A percentile compares a stretch with the other conserved stretches of the same genome.
These are phyloP conservation scores for Hystrix cristata DNA, from an alignment of 2,113 vertebrate species.

Conservation along the genomic window DNA sequence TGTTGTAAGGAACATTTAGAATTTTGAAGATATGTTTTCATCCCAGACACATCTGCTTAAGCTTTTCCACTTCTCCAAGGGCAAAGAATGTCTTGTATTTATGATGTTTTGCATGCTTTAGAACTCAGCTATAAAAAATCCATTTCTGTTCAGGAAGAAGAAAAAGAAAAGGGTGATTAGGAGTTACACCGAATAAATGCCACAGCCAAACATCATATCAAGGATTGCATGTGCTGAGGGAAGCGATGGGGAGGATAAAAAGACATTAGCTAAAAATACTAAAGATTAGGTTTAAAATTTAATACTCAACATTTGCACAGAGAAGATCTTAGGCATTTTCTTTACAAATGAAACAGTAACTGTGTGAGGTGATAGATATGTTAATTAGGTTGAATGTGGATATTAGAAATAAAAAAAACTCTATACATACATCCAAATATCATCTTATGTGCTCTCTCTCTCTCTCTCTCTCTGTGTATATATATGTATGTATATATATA, in stretches of 20 bases:
- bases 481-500: background rate
- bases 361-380: background rate
- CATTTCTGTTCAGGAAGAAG: conserved; percentile 21
- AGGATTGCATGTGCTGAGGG: background rate
- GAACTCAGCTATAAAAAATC: conserved; percentile 35
- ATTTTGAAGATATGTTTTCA: conserved; percentile 79
- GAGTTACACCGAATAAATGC: background rate
- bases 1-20: conserved; percentile 53
- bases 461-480: background rate
- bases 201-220: background rate
- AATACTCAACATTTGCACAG: background rate
- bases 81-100: conserved; percentile 64
- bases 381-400: background rate
- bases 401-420: background rate
- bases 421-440: background rate
- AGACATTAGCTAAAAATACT: background rate
- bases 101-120: conserved; percentile 56
- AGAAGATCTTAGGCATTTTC: background rate
- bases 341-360: background rate
- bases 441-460: background rate
- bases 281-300: conserved; percentile 37
- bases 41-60: conserved; percentile 67
- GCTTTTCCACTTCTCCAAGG: conserved; percentile 70
- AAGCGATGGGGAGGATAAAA: background rate
- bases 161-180: conserved; percentile 41